Percentiles rank a stretch among this genome's conserved stretches.
phyloP scores from a whole-genome alignment of 1,140 invertebrate species.

The Drosophila watanabei region DNA sequence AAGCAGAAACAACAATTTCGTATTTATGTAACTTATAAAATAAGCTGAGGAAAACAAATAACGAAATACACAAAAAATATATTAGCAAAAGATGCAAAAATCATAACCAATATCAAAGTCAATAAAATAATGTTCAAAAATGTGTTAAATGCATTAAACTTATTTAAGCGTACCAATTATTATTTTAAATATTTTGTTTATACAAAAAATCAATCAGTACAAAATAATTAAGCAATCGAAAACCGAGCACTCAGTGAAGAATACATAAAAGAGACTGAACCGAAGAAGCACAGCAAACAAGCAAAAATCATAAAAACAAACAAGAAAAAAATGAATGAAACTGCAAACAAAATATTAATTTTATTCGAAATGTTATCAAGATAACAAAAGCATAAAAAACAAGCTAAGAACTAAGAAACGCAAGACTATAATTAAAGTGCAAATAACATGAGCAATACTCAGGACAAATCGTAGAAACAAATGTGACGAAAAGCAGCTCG shows the following conservation, averaged over 20 bases:
- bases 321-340: constrained; percentile 33
- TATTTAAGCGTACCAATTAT: constrained; percentile 77
- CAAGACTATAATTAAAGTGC: constrained; percentile 16
- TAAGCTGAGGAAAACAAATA: constrained; percentile 73
- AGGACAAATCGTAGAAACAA: constrained; percentile 18
- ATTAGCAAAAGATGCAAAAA: constrained; percentile 77
- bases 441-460: constrained; percentile 37
- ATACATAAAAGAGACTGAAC: constrained; percentile 32
- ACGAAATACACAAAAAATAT: constrained; percentile 70
- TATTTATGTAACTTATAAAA: constrained; percentile 68
- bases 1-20: constrained; percentile 50
- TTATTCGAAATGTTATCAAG: constrained; percentile 21
- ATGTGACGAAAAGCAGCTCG: constrained; percentile 20
- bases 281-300: constrained; percentile 19
- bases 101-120: constrained; percentile 76
- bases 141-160: constrained; percentile 80
- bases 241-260: constrained; percentile 31
- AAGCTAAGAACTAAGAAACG: constrained; percentile 22
- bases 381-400: constrained; percentile 17
- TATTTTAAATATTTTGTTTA: constrained; percentile 78
- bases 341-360: constrained; percentile 23
- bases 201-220: constrained; percentile 54
- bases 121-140: constrained; percentile 84
- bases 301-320: constrained; percentile 14
- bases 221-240: constrained; percentile 57